Evolutionary conservation across 2,888 invertebrate species (phyloP).

Genomic region (Drosophila hamatofila): DNA sequence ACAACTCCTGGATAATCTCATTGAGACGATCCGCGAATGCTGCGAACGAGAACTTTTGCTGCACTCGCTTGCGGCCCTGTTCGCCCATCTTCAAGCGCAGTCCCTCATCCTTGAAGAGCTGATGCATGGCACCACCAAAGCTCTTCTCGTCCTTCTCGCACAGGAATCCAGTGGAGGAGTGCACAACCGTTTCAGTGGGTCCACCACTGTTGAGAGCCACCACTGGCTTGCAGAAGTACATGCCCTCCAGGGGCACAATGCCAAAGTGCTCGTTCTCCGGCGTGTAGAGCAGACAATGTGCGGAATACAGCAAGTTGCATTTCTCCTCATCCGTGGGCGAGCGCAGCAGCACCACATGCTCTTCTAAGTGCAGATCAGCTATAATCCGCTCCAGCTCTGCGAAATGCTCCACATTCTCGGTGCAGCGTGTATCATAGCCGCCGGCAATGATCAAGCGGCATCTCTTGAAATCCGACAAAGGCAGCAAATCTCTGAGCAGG

Average conservation of each 20-base stretch:
- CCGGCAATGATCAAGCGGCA: conserved; percentile 97
- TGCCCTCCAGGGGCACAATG: conserved; percentile 99
- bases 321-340: conserved; percentile 96
- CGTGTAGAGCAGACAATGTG: conserved; percentile 95
- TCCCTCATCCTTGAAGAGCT: conserved; percentile 88
- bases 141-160: conserved; percentile 89
- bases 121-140: conserved; percentile 92
- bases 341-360: conserved; percentile 92
- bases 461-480: conserved; percentile 87
- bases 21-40: conserved; percentile 91
- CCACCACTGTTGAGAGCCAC: conserved; percentile 98
- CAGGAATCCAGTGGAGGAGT: conserved; percentile 92
- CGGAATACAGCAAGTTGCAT: conserved; percentile 90
- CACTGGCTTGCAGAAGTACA: conserved; percentile 97
- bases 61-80: conserved; percentile 91
- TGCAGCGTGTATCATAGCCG: conserved; percentile 95
- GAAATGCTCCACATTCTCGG: conserved; percentile 94
- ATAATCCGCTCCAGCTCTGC: conserved; percentile 90
- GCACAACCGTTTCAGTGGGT: conserved; percentile 94
- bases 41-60: conserved; percentile 92
- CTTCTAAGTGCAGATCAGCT: conserved; percentile 88
- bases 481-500: conserved; percentile 87
- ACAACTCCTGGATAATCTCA: conserved; percentile 68
- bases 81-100: conserved; percentile 90
- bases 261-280: conserved; percentile 99